Conservation (phyloP, 2,888 invertebrate species). For the Synergus laeviventris region DNA sequence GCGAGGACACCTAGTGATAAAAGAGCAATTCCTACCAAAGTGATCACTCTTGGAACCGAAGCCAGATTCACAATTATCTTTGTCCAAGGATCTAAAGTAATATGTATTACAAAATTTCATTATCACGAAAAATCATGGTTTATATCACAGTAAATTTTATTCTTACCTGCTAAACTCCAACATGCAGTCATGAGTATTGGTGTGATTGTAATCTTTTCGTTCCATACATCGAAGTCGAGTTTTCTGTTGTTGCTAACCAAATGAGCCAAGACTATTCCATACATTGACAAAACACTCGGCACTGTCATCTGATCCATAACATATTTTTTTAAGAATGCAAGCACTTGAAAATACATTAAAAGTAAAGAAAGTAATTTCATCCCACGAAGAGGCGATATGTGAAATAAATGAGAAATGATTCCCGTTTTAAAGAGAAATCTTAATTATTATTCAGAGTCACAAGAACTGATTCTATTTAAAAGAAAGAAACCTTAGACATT, state of each 20-base stretch:
- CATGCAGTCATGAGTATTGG: constrained; percentile 81
- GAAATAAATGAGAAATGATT: not conserved
- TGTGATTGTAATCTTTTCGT: constrained; percentile 79
- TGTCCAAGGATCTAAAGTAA: constrained; percentile 79
- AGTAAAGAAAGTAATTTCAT: not conserved
- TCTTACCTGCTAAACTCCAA: constrained; percentile 77
- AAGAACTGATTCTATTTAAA: not conserved
- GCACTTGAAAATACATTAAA: constrained; percentile 13
- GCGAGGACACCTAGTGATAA: constrained; percentile 65
- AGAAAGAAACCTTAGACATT: not conserved
- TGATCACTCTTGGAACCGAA: constrained; percentile 63
- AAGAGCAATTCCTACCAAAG: constrained; percentile 66
- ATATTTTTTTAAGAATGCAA: too few species aligned
- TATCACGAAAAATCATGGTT: too few species aligned
- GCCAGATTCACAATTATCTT: constrained; percentile 77
- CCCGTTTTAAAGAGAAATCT: not conserved
- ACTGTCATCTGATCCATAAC: constrained; percentile 65
- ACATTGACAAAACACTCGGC: constrained; percentile 68
- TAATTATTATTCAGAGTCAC: not conserved
- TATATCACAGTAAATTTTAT: not conserved
- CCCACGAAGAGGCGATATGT: not conserved
- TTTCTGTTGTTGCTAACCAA: constrained; percentile 50
- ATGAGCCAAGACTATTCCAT: constrained; percentile 65
- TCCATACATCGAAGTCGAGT: constrained; percentile 77
- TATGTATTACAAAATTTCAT: too few species aligned